These are phyloP conservation scores for Dolichomitus sp. DNA, from an alignment of 2,888 invertebrate species.

Conservation along the genomic window DNA sequence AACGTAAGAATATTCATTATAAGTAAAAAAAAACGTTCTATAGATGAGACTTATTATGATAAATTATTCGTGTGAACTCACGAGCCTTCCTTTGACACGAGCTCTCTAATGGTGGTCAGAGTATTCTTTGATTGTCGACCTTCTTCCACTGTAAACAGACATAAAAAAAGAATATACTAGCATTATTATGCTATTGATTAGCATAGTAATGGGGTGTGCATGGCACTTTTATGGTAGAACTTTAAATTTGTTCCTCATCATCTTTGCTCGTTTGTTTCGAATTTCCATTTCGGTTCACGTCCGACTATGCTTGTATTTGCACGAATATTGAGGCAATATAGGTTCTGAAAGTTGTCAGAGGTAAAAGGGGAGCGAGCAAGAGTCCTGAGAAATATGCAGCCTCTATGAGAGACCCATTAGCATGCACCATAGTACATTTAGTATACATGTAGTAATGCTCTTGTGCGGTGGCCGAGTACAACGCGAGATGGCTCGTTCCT, in stretches of 20 bases:
- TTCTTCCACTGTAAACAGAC: slow-evolving; percentile 90
- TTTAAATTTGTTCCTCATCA: slow-evolving; percentile 4
- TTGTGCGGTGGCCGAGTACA: slow-evolving; percentile 3
- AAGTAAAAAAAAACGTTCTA: background rate
- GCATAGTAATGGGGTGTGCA: background rate
- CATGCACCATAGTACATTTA: slow-evolving; percentile 23
- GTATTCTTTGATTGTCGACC: slow-evolving; percentile 90
- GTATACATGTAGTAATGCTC: slow-evolving; percentile 16
- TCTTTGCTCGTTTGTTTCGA: background rate
- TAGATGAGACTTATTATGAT: slow-evolving; percentile 20
- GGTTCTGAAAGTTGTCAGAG: slow-evolving; percentile 11
- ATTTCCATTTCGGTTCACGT: slow-evolving; percentile 11
- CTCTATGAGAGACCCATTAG: slow-evolving; percentile 9
- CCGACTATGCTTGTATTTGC: background rate
- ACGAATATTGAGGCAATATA: slow-evolving; percentile 26
- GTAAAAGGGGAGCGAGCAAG: slow-evolving; percentile 4
- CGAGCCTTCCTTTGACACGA: slow-evolving; percentile 87
- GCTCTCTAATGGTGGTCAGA: slow-evolving; percentile 88
- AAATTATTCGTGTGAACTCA: slow-evolving; percentile 84
- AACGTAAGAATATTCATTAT: slow-evolving; percentile 2
- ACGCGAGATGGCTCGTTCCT: slow-evolving; percentile 1
- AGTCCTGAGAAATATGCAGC: background rate
- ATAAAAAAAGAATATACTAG: slow-evolving; percentile 27
- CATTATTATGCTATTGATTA: background rate
- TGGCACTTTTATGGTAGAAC: background rate